A percentile compares a stretch with the other conserved stretches of the same genome.
phyloP scores from a whole-genome alignment of 2,888 invertebrate species.

The Pimpla rufipes region DNA sequence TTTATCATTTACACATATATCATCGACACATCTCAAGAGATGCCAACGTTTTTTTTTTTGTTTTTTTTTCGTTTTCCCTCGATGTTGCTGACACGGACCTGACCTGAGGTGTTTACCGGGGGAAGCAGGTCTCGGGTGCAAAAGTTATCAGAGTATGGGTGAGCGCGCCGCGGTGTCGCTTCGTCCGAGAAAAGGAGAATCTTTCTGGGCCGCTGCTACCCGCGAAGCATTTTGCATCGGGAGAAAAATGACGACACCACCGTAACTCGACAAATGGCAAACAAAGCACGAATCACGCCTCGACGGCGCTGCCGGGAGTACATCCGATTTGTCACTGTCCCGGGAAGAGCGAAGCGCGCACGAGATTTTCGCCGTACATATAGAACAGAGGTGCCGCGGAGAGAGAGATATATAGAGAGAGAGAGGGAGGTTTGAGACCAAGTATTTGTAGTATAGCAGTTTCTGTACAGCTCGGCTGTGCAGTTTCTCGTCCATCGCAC shows the following conservation, averaged over 20 bases:
- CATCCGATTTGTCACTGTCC: slow-evolving; percentile 74
- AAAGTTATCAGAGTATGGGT: slow-evolving; percentile 57
- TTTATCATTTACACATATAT: no score
- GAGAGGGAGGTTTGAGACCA: slow-evolving; percentile 40
- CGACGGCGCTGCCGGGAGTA: slow-evolving; percentile 71
- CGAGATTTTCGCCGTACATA: slow-evolving; percentile 52
- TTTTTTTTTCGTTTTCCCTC: slow-evolving; percentile 54
- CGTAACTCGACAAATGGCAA: slow-evolving; percentile 81
- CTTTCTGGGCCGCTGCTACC: slow-evolving; percentile 31
- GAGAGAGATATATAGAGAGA: slow-evolving; percentile 11
- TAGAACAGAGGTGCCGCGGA: slow-evolving; percentile 34
- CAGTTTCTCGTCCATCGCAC: slow-evolving; percentile 39
- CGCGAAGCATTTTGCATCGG: slow-evolving; percentile 63
- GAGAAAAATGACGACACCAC: slow-evolving; percentile 75
- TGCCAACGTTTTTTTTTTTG: slow-evolving; percentile 28
- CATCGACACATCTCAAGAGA: slow-evolving; percentile 63
- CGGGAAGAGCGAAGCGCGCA: slow-evolving; percentile 43
- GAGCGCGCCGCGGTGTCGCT: slow-evolving; percentile 48
- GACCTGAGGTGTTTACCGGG: slow-evolving; percentile 41
- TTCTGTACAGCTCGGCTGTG: slow-evolving; percentile 20
- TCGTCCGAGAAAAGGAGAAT: slow-evolving; percentile 58
- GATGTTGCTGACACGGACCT: slow-evolving; percentile 48
- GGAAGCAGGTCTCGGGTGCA: slow-evolving; percentile 47
- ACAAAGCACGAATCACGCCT: slow-evolving; percentile 81
- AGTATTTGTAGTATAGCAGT: slow-evolving; percentile 42